phyloP scores from a whole-genome alignment of 2,888 invertebrate genomes.

The Spatulosminthurus flaviceps region DNA sequence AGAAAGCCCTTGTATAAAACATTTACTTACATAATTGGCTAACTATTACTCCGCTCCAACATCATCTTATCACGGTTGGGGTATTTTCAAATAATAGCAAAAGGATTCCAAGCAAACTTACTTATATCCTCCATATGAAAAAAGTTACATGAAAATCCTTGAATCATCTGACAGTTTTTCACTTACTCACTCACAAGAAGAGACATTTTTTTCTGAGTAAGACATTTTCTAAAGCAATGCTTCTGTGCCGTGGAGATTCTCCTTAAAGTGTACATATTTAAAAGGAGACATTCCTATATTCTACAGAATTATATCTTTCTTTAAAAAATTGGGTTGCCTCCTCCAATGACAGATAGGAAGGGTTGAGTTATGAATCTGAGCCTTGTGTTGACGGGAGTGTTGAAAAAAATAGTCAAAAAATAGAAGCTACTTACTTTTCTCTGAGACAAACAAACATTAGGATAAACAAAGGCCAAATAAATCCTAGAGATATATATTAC shows the following conservation, averaged over 20 bases:
- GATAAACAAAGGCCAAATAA: not conserved
- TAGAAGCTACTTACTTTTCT: not conserved
- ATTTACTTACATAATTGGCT: not conserved
- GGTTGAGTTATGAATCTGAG: slow-evolving; percentile 24
- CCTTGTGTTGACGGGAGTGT: slow-evolving; percentile 23
- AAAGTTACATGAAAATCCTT: no score
- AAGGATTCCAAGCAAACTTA: no score
- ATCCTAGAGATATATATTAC: not conserved
- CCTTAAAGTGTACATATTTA: no score
- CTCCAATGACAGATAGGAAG: slow-evolving; percentile 1
- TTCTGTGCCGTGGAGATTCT: no score
- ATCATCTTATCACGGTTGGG: no score
- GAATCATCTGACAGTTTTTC: no score
- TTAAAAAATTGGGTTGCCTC: slow-evolving; percentile 20
- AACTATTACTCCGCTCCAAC: not conserved
- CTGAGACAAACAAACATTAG: not conserved
- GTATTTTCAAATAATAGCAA: no score
- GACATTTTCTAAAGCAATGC: no score
- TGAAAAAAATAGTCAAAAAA: not conserved
- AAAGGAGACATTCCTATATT: no score
- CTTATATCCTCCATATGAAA: no score
- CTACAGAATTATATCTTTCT: not conserved
- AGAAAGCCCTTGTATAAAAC: not conserved
- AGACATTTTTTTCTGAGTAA: no score
- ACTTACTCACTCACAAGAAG: no score